Base-by-base conservation (phyloP, 2,797 vertebrate genomes). In the Alectoris magna region DNA sequence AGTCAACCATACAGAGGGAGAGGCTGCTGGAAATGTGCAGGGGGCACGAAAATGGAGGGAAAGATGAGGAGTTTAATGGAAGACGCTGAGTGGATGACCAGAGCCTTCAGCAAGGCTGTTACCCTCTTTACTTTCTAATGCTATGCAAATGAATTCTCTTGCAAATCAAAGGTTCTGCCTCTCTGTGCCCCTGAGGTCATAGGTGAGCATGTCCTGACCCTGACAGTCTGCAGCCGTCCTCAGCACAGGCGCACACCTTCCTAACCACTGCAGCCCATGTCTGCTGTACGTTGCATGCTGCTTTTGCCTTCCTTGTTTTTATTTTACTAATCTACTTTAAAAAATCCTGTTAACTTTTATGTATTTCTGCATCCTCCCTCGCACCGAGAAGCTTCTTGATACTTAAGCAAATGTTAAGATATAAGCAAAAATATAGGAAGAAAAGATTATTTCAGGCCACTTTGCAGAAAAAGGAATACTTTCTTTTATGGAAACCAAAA, bases 111-210 rank as follows among this genome's bases (percentile, higher is more conserved):
- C 63, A 81, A 84, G 62, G 31, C 62, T 31, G 18, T 43, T 64
- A 21, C 51, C 23, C 23, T 82, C 34, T 63, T 82, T 87, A 71
- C 62, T 74, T 94, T 71, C 66, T 60, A 41, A 70, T 73, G 56
- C 60, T 62, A 51, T 86, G 73, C 36, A 88, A 91, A 93, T 31
- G 73, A 64, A 55, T 93, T 89, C 58, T 86, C 85, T 91, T 86
- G 83, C 85, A 95, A 90, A 95, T 84, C 60, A 63, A 60, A 53
- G 64, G 84, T 73, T 90, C 90, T 51, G 75, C 14, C 0, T 60
- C 51, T 72, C 60, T 73, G 27, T 29, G 68, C 34, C 77, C 80
- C 72, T 48, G 60, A 64, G 88, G 74, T 88, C 74, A 64, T 9
- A 18, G 84, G 23, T 74, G 92, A 81, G 76, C 84, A 94, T 8